Evolutionary conservation across 2,888 invertebrate species (phyloP).

Genomic region (Nysson spinosus): DNA sequence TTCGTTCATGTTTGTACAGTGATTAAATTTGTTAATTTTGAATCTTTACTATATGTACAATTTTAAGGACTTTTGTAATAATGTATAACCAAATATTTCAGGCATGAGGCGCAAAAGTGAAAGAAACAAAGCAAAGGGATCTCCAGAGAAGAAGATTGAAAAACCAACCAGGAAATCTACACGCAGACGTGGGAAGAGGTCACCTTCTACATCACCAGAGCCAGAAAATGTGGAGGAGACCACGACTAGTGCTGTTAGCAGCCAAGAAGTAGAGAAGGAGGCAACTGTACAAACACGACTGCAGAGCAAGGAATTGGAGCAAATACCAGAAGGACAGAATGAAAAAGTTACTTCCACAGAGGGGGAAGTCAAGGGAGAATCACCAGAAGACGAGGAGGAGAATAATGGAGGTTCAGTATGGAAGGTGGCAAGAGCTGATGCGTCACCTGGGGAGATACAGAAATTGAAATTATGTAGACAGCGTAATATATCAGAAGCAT

Average conservation of each 20-base stretch:
- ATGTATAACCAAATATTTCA: slow-evolving; percentile 21
- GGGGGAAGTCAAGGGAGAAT: slow-evolving; percentile 46
- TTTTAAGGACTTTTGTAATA: neutral
- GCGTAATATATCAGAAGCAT: slow-evolving; percentile 76
- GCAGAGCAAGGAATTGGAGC: slow-evolving; percentile 47
- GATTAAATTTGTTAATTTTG: neutral
- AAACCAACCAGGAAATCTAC: slow-evolving; percentile 80
- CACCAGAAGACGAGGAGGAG: slow-evolving; percentile 62
- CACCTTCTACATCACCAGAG: slow-evolving; percentile 79
- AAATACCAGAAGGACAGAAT: slow-evolving; percentile 44
- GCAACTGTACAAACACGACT: slow-evolving; percentile 37
- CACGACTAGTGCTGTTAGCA: slow-evolving; percentile 38
- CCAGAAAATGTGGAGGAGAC: slow-evolving; percentile 78
- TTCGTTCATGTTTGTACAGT: neutral
- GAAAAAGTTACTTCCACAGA: slow-evolving; percentile 49
- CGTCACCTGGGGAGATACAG: slow-evolving; percentile 81
- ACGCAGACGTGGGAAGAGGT: slow-evolving; percentile 79
- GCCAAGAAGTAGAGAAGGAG: slow-evolving; percentile 58
- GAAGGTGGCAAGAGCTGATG: slow-evolving; percentile 78
- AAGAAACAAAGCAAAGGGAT: slow-evolving; percentile 83
- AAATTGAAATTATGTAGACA: slow-evolving; percentile 83
- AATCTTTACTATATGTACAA: neutral
- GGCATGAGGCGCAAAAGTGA: slow-evolving; percentile 87
- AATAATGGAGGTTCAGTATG: slow-evolving; percentile 75
- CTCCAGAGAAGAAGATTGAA: slow-evolving; percentile 82